Conservation (phyloP, 2,113 vertebrate genomes). For the Antennarius striatus region DNA sequence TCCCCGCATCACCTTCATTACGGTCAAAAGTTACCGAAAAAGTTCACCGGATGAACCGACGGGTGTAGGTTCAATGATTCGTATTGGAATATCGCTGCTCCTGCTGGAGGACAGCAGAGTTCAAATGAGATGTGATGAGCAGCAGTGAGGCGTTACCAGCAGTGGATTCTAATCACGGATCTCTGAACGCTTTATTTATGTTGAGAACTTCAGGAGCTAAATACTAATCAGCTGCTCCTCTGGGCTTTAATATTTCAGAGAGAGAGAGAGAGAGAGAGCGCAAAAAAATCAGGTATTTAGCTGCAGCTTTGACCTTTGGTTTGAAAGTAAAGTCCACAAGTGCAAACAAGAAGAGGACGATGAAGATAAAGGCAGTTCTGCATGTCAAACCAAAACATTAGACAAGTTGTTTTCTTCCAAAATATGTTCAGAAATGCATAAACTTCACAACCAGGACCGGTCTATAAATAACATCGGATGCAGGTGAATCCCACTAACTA, state of each 20-base stretch:
- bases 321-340: not conserved
- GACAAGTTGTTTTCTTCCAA: too few relatives aligned
- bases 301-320: not conserved
- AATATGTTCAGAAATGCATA: too few relatives aligned
- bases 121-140: constrained; percentile 34
- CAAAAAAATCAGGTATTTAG: not conserved
- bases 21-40: too few relatives aligned
- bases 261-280: not conserved
- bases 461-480: constrained; percentile 64
- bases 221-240: constrained; percentile 11
- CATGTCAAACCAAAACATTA: too few relatives aligned
- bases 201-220: constrained; percentile 8
- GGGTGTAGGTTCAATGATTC: constrained; percentile 7
- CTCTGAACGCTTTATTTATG: constrained; percentile 21
- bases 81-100: constrained; percentile 2
- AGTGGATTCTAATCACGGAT: constrained; percentile 4
- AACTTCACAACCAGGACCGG: constrained; percentile 20
- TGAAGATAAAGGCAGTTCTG: too few relatives aligned
- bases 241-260: not conserved
- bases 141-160: constrained; percentile 1
- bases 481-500: constrained; percentile 48
- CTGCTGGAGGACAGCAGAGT: constrained; percentile 13
- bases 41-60: too few relatives aligned
- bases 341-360: not conserved
- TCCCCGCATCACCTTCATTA: too few relatives aligned